Evolutionary conservation across 2,797 vertebrate species (phyloP).

Genomic region (Tapirus indicus): DNA sequence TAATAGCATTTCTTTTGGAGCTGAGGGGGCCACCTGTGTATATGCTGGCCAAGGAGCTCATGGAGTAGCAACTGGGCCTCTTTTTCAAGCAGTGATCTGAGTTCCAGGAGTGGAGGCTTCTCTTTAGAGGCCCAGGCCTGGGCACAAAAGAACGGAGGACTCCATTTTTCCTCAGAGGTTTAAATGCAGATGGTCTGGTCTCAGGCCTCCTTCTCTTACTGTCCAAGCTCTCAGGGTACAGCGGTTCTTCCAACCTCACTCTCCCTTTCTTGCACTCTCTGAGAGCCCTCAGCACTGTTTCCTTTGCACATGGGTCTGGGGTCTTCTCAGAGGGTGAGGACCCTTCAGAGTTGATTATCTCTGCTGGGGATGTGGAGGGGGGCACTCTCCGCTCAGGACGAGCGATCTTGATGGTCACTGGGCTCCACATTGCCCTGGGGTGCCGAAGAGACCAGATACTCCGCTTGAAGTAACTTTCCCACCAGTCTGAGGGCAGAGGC

Average conservation of each 20-base stretch:
- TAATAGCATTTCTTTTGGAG: slow-evolving; percentile 93
- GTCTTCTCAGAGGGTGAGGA: slow-evolving; percentile 25
- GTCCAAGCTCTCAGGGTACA: slow-evolving; percentile 82
- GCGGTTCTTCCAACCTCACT: slow-evolving; percentile 85
- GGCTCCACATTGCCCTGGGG: slow-evolving; percentile 87
- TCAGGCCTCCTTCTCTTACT: slow-evolving; percentile 88
- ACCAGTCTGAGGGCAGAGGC: slow-evolving; percentile 88
- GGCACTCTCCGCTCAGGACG: slow-evolving; percentile 85
- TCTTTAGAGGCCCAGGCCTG: slow-evolving; percentile 93
- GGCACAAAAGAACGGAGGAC: slow-evolving; percentile 90
- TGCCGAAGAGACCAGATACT: slow-evolving; percentile 91
- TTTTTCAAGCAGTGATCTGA: slow-evolving; percentile 89
- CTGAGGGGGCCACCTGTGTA: slow-evolving; percentile 85
- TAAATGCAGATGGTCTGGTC: slow-evolving; percentile 90
- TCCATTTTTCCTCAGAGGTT: slow-evolving; percentile 91
- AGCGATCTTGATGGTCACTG: slow-evolving; percentile 93
- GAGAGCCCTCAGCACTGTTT: slow-evolving; percentile 93
- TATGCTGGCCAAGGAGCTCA: slow-evolving; percentile 87
- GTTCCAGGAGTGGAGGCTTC: slow-evolving; percentile 85
- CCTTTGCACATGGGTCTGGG: slow-evolving; percentile 91
- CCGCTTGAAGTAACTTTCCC: slow-evolving; percentile 91
- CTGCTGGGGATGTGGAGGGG: slow-evolving; percentile 84
- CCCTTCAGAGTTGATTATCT: slow-evolving; percentile 73
- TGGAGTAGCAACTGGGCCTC: slow-evolving; percentile 91
- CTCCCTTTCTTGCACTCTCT: slow-evolving; percentile 91